These are phyloP conservation scores for Marmota flaviventris DNA, from an alignment of 2,113 vertebrate species.

Conservation along the genomic window DNA sequence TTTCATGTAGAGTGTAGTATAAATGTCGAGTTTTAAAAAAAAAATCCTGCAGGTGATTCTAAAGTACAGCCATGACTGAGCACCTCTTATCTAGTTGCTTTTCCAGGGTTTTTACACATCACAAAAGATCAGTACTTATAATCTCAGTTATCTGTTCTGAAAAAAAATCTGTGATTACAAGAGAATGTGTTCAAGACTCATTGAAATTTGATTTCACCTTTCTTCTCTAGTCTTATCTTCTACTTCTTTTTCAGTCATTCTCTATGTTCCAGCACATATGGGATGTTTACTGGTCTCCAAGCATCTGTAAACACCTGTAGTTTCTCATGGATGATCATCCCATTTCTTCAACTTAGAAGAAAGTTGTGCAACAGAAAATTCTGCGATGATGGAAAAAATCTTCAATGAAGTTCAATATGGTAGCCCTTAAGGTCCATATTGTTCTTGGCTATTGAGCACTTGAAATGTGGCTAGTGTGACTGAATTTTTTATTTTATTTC, in stretches of 20 bases:
- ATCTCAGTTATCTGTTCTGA: not conserved
- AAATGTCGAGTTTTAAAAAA: not conserved
- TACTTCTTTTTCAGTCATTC: not conserved
- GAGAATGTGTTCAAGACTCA: not conserved
- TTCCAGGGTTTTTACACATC: not conserved
- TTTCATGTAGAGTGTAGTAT: not conserved
- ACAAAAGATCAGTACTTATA: slow-evolving; percentile 22
- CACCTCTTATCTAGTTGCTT: not conserved
- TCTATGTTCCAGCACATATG: not conserved
- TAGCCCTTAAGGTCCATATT: too few relatives aligned
- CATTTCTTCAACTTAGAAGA: not conserved
- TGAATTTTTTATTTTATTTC: slow-evolving; percentile 41
- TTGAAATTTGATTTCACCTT: not conserved
- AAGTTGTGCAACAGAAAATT: not conserved
- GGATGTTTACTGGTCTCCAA: not conserved
- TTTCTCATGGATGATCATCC: not conserved
- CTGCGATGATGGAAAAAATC: not conserved
- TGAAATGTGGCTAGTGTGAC: not conserved
- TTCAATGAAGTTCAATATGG: not conserved
- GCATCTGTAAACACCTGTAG: not conserved
- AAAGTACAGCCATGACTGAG: not conserved
- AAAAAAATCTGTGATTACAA: slow-evolving; percentile 19
- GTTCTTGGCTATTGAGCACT: not conserved
- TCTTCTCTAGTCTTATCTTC: not conserved
- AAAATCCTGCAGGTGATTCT: not conserved